Percentiles rank a stretch among this genome's conserved stretches.
Evolutionary conservation across 2,888 invertebrate species (phyloP).

Genomic region (Noctua janthe): DNA sequence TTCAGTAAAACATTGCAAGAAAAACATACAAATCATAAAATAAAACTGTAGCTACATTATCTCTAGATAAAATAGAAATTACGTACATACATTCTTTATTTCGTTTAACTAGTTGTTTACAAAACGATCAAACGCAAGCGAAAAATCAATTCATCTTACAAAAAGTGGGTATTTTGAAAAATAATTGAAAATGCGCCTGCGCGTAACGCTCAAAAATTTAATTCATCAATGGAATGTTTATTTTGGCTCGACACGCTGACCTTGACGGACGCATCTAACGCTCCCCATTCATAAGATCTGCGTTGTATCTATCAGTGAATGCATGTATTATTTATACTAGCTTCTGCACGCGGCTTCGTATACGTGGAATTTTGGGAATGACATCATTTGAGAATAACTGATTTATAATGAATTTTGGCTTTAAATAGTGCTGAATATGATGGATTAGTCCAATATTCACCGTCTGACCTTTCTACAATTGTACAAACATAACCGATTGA

Average conservation of each 20-base stretch:
- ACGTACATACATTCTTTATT: conserved; percentile 43
- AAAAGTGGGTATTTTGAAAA: conserved; percentile 48
- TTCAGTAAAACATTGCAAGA: conserved; percentile 32
- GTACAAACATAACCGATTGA: background rate
- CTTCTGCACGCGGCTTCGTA: conserved; percentile 17
- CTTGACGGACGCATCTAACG: conserved; percentile 60
- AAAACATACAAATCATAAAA: conserved; percentile 45
- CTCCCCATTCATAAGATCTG: conserved; percentile 60
- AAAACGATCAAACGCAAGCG: conserved; percentile 30
- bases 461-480: background rate
- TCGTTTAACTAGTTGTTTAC: conserved; percentile 45
- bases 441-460: background rate
- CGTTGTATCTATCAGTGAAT: conserved; percentile 52
- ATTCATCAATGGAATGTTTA: conserved; percentile 65
- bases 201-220: conserved; percentile 36
- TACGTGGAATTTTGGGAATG: conserved; percentile 4
- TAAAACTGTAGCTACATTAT: conserved; percentile 34
- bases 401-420: background rate
- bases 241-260: conserved; percentile 59
- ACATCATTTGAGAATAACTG: conserved; percentile 12
- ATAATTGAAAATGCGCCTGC: conserved; percentile 17
- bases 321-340: conserved; percentile 52
- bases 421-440: background rate
- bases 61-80: conserved; percentile 30
- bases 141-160: conserved; percentile 43